Percentiles rank a stretch among this genome's conserved stretches.
Conservation (phyloP, 2,888 invertebrate species). For the Lasioglossum figueresi region DNA sequence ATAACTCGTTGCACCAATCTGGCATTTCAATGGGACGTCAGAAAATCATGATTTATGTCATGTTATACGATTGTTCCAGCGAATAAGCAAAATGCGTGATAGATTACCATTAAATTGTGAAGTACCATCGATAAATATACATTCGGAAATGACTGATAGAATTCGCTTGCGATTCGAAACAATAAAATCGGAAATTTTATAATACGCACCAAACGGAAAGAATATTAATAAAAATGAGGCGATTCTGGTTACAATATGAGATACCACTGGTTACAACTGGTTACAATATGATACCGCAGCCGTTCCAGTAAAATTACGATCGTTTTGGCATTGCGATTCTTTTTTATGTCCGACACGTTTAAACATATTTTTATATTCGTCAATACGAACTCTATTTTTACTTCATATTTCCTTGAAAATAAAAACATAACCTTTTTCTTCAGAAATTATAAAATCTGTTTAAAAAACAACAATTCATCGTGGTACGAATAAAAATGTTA, state of each 20-base stretch:
- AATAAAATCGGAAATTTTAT: not conserved
- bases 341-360: too few species aligned
- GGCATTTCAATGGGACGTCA: not conserved
- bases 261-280: too few species aligned
- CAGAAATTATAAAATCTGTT: too few species aligned
- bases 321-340: not conserved
- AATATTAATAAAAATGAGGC: not conserved
- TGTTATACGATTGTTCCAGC: not conserved
- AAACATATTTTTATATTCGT: too few species aligned
- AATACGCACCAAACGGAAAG: not conserved
- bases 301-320: not conserved
- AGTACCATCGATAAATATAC: not conserved
- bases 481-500: too few species aligned
- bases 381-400: too few species aligned
- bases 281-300: not conserved
- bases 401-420: too few species aligned
- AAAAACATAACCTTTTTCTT: too few species aligned
- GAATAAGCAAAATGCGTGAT: not conserved
- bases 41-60: constrained; percentile 2
- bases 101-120: not conserved
- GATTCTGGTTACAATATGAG: not conserved
- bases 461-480: too few species aligned
- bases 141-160: not conserved
- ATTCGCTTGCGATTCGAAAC: not conserved
- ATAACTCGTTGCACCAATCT: not conserved